phyloP scores from a whole-genome alignment of 2,888 invertebrate species.

The Hydraecia micacea region DNA sequence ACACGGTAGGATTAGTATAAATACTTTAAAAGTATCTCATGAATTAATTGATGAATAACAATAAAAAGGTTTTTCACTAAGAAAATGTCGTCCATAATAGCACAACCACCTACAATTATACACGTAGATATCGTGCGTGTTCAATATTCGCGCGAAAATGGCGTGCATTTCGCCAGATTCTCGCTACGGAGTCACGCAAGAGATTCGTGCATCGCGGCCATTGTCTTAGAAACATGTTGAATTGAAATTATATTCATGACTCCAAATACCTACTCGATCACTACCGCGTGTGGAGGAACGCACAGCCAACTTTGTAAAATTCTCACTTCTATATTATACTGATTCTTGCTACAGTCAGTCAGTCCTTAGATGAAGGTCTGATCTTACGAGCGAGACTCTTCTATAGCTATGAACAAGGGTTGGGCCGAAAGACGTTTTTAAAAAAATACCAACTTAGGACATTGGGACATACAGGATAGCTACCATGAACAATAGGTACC shows the following conservation, averaged over 20 bases:
- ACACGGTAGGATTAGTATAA: background rate
- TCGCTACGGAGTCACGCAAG: constrained; percentile 28
- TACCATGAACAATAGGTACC: too few species aligned
- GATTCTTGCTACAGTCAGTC: background rate
- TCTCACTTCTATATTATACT: background rate
- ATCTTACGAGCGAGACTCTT: too few species aligned
- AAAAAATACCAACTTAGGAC: background rate
- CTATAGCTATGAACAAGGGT: too few species aligned
- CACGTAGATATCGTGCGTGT: constrained; percentile 10
- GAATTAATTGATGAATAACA: background rate
- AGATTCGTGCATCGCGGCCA: constrained; percentile 34
- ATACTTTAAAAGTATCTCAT: background rate
- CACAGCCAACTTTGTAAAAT: background rate
- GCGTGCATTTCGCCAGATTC: constrained; percentile 35
- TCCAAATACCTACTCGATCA: constrained; percentile 31
- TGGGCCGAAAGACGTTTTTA: background rate
- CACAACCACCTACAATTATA: constrained; percentile 5
- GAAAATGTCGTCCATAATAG: constrained; percentile 8
- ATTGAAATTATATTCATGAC: constrained; percentile 28
- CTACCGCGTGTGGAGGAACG: background rate
- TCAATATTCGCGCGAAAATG: constrained; percentile 19
- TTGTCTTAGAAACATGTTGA: constrained; percentile 32
- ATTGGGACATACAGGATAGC: background rate
- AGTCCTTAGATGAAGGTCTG: background rate
- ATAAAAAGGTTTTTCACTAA: background rate